Evolutionary conservation across 1,140 invertebrate species (phyloP).

Genomic region (Macrosteles quadrilineatus): DNA sequence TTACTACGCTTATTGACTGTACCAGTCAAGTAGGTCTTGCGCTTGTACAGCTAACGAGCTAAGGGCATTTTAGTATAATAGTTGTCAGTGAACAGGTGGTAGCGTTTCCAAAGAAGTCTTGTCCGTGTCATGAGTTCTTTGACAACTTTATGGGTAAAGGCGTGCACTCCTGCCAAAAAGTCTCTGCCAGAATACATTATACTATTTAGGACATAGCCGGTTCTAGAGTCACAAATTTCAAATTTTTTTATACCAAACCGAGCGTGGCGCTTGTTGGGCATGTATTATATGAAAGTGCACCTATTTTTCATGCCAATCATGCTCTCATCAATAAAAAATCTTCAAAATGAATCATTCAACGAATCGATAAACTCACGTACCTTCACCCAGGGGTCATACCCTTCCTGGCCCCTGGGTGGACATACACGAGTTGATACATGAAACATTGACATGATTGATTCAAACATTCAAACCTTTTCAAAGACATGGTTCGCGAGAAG

Average conservation of each 20-base stretch:
- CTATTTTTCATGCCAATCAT: constrained; percentile 28
- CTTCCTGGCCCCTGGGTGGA: constrained; percentile 12
- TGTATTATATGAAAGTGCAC: constrained; percentile 27
- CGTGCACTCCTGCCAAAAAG: constrained; percentile 9
- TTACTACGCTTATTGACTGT: constrained; percentile 20
- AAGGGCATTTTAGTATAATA: constrained; percentile 16
- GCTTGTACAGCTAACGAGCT: constrained; percentile 16
- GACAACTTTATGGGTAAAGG: constrained; percentile 17
- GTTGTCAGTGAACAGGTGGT: constrained; percentile 29
- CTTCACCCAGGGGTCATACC: constrained; percentile 28
- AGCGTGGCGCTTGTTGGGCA: constrained; percentile 24
- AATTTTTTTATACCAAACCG: constrained; percentile 30
- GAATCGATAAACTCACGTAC: constrained; percentile 25
- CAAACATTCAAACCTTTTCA: constrained; percentile 24
- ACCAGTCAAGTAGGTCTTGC: constrained; percentile 27
- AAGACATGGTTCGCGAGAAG: constrained; percentile 11
- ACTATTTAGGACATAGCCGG: constrained; percentile 19
- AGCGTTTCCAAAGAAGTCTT: constrained; percentile 22
- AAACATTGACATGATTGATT: constrained; percentile 15
- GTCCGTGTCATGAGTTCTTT: constrained; percentile 1
- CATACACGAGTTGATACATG: constrained; percentile 7
- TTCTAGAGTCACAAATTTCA: constrained; percentile 16
- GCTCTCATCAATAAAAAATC: constrained; percentile 7
- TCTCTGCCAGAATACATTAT: constrained; percentile 19
- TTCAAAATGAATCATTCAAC: constrained; percentile 8